Percentiles rank a stretch among this genome's conserved stretches.
These are phyloP conservation scores for Gnatocerus cornutus DNA, from an alignment of 2,888 invertebrate genomes.

Conservation along the genomic window DNA sequence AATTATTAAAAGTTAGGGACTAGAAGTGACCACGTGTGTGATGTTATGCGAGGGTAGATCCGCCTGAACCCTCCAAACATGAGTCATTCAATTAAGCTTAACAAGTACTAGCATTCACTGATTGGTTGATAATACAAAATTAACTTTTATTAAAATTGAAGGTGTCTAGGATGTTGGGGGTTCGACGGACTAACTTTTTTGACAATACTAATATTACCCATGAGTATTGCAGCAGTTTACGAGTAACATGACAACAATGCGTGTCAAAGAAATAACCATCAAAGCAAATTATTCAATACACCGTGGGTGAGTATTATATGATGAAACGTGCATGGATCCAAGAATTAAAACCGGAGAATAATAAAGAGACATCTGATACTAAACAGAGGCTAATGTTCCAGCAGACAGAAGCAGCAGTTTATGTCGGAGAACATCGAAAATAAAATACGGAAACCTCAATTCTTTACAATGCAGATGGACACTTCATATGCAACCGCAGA, in stretches of 20 bases:
- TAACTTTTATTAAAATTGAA: conserved; percentile 58
- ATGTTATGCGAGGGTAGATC: conserved; percentile 63
- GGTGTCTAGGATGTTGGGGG: conserved; percentile 41
- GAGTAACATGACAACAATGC: conserved; percentile 50
- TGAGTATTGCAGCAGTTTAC: conserved; percentile 30
- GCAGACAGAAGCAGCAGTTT: conserved; percentile 49
- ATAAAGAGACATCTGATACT: conserved; percentile 59
- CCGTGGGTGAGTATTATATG: conserved; percentile 57
- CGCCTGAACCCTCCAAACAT: conserved; percentile 53
- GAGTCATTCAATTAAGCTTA: conserved; percentile 65
- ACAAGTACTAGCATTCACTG: conserved; percentile 59
- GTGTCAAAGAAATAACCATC: conserved; percentile 56
- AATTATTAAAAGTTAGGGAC: conserved; percentile 35
- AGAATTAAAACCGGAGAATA: conserved; percentile 49
- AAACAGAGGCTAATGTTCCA: conserved; percentile 54
- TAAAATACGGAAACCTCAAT: conserved; percentile 40
- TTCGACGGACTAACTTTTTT: conserved; percentile 14
- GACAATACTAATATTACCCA: conserved; percentile 21
- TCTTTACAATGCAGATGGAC: conserved; percentile 33
- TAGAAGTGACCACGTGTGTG: conserved; percentile 56
- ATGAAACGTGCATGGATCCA: conserved; percentile 57
- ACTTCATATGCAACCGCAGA: conserved; percentile 36
- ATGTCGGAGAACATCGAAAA: conserved; percentile 42
- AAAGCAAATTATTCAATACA: conserved; percentile 56
- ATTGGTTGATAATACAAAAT: conserved; percentile 64